These are phyloP conservation scores for Myrmecobius fasciatus DNA, from an alignment of 2,113 vertebrate genomes.

Conservation along the genomic window DNA sequence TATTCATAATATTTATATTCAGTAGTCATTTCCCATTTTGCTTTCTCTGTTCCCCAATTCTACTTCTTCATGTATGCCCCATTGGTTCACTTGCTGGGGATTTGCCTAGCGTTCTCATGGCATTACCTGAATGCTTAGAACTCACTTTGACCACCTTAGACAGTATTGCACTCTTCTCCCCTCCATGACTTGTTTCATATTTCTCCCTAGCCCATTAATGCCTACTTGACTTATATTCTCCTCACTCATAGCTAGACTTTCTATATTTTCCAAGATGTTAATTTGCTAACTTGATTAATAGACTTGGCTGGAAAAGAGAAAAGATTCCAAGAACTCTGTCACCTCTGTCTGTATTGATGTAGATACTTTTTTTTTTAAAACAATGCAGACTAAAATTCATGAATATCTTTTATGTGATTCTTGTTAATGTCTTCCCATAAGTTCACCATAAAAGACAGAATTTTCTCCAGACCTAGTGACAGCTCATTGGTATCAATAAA, in stretches of 20 bases:
- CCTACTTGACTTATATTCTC: neutral
- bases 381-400: neutral
- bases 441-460: neutral
- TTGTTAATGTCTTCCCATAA: neutral
- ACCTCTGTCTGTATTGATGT: neutral
- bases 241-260: neutral
- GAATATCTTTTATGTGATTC: neutral
- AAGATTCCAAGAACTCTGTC: neutral
- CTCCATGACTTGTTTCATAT: neutral
- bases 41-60: neutral
- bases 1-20: neutral
- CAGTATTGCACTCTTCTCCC: neutral
- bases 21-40: neutral
- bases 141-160: neutral
- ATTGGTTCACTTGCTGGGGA: neutral
- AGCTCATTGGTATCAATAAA: neutral
- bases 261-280: neutral
- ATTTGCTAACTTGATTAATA: constrained; percentile 12
- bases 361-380: neutral
- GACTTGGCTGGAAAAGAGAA: neutral
- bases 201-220: neutral
- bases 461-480: neutral
- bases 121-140: neutral
- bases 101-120: neutral
- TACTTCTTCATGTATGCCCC: neutral